Conservation (phyloP, 2,888 invertebrate species). For the Octonoba sinensis region DNA sequence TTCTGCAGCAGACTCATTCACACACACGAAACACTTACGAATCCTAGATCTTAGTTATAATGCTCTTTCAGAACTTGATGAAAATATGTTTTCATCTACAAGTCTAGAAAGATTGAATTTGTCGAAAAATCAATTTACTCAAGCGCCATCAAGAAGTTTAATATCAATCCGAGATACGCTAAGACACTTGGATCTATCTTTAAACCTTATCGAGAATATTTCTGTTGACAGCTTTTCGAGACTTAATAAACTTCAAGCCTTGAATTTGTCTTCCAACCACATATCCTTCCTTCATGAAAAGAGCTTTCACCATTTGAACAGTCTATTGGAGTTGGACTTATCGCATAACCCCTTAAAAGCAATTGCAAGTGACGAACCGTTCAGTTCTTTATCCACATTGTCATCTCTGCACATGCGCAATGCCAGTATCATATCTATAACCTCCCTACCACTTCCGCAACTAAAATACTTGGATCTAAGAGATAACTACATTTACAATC, state of each 20-base stretch:
- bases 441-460: conserved; percentile 80
- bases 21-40: conserved; percentile 20
- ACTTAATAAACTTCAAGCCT: conserved; percentile 76
- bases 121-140: conserved; percentile 51
- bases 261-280: conserved; percentile 79
- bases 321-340: conserved; percentile 77
- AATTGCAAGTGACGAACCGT: conserved; percentile 77
- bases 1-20: conserved; percentile 13
- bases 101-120: conserved; percentile 48
- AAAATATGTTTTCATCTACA: conserved; percentile 19
- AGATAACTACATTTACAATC: conserved; percentile 80
- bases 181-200: conserved; percentile 85
- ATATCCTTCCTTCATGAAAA: conserved; percentile 68
- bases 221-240: conserved; percentile 77
- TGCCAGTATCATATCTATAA: conserved; percentile 78
- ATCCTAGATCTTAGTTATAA: conserved; percentile 53
- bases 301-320: conserved; percentile 68
- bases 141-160: conserved; percentile 16
- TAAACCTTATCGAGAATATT: conserved; percentile 82
- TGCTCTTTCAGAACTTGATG: conserved; percentile 5
- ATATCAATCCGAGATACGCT: conserved; percentile 78
- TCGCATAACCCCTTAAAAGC: conserved; percentile 86
- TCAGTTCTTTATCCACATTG: conserved; percentile 81
- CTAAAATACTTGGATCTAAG: conserved; percentile 85
- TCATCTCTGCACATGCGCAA: conserved; percentile 84